Percentiles rank a stretch among this genome's conserved stretches.
phyloP scores from a whole-genome alignment of 2,797 vertebrate genomes.

The Oryzias sinensis region DNA sequence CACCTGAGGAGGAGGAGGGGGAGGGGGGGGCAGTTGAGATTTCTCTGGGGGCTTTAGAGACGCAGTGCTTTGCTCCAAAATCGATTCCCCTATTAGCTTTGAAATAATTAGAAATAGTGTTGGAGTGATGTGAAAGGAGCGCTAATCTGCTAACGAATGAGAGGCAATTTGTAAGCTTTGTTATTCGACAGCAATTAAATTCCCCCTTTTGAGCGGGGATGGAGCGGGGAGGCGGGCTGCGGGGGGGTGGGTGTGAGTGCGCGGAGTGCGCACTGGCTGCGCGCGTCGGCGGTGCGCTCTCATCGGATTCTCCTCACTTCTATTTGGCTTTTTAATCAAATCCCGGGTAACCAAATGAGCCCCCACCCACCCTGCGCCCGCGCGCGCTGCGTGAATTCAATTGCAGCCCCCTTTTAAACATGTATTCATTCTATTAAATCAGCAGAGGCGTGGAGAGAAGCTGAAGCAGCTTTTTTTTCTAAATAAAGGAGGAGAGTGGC shows the following conservation, averaged over 20 bases:
- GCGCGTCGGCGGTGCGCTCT: conserved; percentile 49
- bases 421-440: conserved; percentile 38
- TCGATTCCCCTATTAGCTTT: conserved; percentile 67
- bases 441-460: conserved; percentile 24
- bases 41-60: conserved; percentile 39
- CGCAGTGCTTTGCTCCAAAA: conserved; percentile 29
- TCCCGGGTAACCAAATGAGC: conserved; percentile 51
- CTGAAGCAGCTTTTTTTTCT: conserved; percentile 15
- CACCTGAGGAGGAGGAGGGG: conserved; percentile 25
- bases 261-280: conserved; percentile 58
- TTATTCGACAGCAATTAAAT: conserved; percentile 65
- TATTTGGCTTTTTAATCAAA: conserved; percentile 35
- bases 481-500: background rate
- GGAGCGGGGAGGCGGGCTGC: conserved; percentile 32
- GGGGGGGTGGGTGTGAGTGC: conserved; percentile 60
- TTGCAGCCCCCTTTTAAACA: conserved; percentile 32
- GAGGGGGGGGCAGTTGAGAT: conserved; percentile 45
- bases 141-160: conserved; percentile 64
- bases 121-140: conserved; percentile 48
- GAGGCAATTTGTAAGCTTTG: conserved; percentile 61
- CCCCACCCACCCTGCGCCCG: conserved; percentile 19
- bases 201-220: conserved; percentile 39
- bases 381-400: conserved; percentile 32
- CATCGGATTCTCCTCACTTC: conserved; percentile 55
- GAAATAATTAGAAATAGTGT: conserved; percentile 71